Conservation (phyloP, 53 echinoderm and acorn worm genomes). For the Henricia sp. region DNA sequence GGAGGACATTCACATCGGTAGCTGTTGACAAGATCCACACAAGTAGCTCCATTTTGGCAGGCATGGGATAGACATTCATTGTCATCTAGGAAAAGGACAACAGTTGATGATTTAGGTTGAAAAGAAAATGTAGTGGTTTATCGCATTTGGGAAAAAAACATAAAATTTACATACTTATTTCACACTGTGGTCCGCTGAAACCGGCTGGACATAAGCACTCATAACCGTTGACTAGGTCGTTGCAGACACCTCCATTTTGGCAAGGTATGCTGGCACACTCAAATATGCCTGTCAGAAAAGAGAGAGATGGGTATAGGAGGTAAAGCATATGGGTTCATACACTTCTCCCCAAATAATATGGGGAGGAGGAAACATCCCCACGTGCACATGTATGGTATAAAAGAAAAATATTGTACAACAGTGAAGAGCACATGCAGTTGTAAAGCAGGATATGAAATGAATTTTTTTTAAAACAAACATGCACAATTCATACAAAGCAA, state of each 20-base stretch:
- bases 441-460: too few species aligned
- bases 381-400: too few species aligned
- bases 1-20: not conserved
- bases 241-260: slow-evolving; percentile 17
- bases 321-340: too few species aligned
- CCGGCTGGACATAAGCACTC: slow-evolving; percentile 8
- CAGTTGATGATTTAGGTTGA: too few species aligned
- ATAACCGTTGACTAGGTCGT: slow-evolving; percentile 14
- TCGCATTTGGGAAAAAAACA: not conserved
- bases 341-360: too few species aligned
- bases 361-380: too few species aligned
- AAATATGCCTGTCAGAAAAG: not conserved
- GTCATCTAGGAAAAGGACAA: not conserved
- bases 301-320: too few species aligned
- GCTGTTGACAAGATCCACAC: not conserved
- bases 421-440: too few species aligned
- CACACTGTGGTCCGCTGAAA: slow-evolving; percentile 4
- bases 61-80: not conserved
- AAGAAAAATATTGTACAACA: too few species aligned
- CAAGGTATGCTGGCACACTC: slow-evolving; percentile 22
- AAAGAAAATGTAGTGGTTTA: too few species aligned
- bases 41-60: not conserved
- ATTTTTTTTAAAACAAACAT: too few species aligned
- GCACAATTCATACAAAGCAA: too few species aligned
- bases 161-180: not conserved